Evolutionary conservation across 30 jellyfish, hydroid and myxozoan genomes (phyloP).

Genomic region (Aurelia coerulea): DNA sequence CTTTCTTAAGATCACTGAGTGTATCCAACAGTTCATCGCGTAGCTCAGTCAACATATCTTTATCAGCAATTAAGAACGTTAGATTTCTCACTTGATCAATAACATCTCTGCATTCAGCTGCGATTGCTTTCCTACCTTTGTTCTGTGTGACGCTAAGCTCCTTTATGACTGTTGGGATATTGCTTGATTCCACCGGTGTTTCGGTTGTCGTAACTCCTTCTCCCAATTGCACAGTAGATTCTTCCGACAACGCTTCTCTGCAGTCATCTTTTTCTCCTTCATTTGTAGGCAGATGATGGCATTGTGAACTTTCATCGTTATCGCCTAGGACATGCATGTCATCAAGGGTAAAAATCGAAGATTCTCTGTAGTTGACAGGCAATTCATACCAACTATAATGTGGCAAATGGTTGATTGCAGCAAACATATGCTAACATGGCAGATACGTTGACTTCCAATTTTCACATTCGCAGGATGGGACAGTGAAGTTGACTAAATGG

Average conservation of each 20-base stretch:
- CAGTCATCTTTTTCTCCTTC: neutral
- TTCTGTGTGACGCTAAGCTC: neutral
- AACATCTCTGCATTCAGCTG: constrained; percentile 39
- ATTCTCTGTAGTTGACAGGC: constrained; percentile 45
- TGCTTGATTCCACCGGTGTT: too few relatives aligned
- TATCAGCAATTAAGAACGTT: constrained; percentile 29
- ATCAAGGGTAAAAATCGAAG: constrained; percentile 33
- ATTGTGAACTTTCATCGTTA: neutral
- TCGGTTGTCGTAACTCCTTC: neutral
- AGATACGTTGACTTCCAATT: constrained; percentile 25
- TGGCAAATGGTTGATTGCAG: constrained; percentile 1
- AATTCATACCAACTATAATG: constrained; percentile 13
- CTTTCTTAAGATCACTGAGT: constrained; percentile 18
- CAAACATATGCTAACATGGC: constrained; percentile 46
- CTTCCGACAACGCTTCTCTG: neutral
- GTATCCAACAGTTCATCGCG: constrained; percentile 6
- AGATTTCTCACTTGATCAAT: constrained; percentile 44
- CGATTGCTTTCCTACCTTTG: constrained; percentile 1
- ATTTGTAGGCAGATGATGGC: neutral
- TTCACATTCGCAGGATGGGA: constrained; percentile 39
- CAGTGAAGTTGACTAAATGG: too few relatives aligned
- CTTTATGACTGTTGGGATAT: too few relatives aligned
- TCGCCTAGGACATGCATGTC: constrained; percentile 17
- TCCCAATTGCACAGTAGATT: too few relatives aligned
- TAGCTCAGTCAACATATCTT: constrained; percentile 8